Conservation (phyloP, 2,113 vertebrate species). For the Amphiprion percula region DNA sequence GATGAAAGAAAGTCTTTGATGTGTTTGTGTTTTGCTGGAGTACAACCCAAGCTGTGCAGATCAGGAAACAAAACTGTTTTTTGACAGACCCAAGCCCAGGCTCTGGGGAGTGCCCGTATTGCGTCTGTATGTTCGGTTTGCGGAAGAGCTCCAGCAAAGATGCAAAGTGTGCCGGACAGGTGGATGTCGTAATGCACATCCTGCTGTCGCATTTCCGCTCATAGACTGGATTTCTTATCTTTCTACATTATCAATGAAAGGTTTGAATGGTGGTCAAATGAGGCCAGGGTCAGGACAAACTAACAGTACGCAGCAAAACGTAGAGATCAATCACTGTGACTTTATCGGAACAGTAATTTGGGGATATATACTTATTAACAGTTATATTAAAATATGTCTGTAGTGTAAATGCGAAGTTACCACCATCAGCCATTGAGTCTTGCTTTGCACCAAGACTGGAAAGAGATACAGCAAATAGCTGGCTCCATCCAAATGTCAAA, state of each 20-base stretch:
- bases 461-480: too few relatives aligned
- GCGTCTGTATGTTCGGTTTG: slow-evolving; percentile 46
- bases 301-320: background rate
- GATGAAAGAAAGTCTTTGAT: slow-evolving; percentile 76
- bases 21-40: slow-evolving; percentile 67
- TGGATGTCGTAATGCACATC: slow-evolving; percentile 35
- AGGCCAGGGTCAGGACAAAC: background rate
- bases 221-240: slow-evolving; percentile 43
- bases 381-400: too few relatives aligned
- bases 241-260: slow-evolving; percentile 5
- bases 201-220: slow-evolving; percentile 73
- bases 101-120: slow-evolving; percentile 51
- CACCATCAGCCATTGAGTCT: too few relatives aligned
- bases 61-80: slow-evolving; percentile 65
- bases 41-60: slow-evolving; percentile 50
- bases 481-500: too few relatives aligned
- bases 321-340: too few relatives aligned
- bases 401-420: too few relatives aligned
- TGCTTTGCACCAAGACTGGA: too few relatives aligned
- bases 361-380: too few relatives aligned
- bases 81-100: slow-evolving; percentile 52
- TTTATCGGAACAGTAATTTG: too few relatives aligned
- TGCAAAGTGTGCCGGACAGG: slow-evolving; percentile 41
- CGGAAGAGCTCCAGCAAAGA: slow-evolving; percentile 66
- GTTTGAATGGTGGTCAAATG: background rate